Conservation (phyloP, 2,797 vertebrate species). For the Anolis apletophallus region DNA sequence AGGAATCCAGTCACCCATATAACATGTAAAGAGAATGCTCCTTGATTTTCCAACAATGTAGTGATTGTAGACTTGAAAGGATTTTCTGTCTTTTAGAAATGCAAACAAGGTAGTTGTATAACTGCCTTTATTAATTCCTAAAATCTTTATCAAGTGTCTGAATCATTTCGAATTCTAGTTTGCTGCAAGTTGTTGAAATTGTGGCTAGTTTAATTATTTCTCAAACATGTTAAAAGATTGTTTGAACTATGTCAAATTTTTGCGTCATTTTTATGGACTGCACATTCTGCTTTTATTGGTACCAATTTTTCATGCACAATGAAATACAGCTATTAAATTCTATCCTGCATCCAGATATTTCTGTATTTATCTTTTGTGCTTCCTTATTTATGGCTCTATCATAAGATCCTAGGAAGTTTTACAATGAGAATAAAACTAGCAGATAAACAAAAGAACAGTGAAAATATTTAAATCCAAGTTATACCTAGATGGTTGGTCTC, state of each 20-base stretch:
- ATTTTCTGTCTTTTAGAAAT: neutral
- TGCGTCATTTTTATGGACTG: neutral
- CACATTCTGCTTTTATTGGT: neutral
- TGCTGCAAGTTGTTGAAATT: neutral
- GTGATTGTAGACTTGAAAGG: neutral
- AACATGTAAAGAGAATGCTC: neutral
- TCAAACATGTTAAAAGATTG: neutral
- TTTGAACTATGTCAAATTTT: neutral
- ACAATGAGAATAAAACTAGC: neutral
- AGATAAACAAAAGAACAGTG: neutral
- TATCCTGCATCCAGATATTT: accelerated
- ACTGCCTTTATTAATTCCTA: neutral
- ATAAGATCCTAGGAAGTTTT: neutral
- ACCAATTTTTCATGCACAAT: neutral
- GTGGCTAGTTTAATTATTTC: slow-evolving; percentile 7
- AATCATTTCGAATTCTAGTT: neutral
- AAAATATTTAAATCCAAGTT: neutral
- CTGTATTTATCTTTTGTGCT: neutral
- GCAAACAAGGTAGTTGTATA: neutral
- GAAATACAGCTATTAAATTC: neutral
- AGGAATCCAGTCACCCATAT: neutral
- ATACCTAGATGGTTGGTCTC: neutral
- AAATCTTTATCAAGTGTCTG: neutral
- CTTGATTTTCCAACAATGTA: neutral
- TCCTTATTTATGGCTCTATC: neutral